Base-by-base conservation (phyloP, 1,140 invertebrate genomes). In the Thaumatotibia leucotreta region DNA sequence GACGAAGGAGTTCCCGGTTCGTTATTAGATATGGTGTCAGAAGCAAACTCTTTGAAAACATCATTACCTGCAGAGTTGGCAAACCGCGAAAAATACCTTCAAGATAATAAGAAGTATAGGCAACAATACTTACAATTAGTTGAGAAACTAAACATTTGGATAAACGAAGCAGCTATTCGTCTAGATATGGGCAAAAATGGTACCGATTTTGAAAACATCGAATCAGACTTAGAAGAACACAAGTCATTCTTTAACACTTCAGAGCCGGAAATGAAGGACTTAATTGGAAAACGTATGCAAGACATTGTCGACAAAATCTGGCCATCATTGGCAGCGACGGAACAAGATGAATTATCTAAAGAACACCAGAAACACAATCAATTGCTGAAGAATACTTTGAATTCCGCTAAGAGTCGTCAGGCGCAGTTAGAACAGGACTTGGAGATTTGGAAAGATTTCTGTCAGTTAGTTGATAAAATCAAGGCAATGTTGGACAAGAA, bases 181-280 rank as follows among this genome's bases (percentile, higher is more conserved):
- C 81, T 98, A 5, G 93, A 95, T 69, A 94, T 94, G 72, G 94
- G 95, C 66, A 96, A 96, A 77, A 94, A 96, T 70, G 97, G 97
- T 35, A 94, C 97, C 22, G 96, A 98, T 82, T 98, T 97, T 83
- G 95, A 97, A 74, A 97, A 96, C 72, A 94, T 98, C 4, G 91
- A 95, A 22, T 92, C 93, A 6, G 96, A 97, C 77, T 90, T 98
- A 9, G 95, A 97, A 81, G 96, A 98, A 74, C 96, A 97, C 77
- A 96, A 97, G 87, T 93, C 94, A 23, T 97, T 96, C 92, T 97
- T 97, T 76, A 95, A 94, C 71, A 75, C 83, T 14, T 95, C 94
- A 45, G 96, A 97, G 79, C 91, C 93, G 0, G 93, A 93, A 32
- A 96, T 97, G 73, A 94, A 95, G 22, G 96, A 97, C 78, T 87